Evolutionary conservation across 2,888 invertebrate genomes (phyloP), one percentile per base, ranked within the genome.

Genomic region (Brachyptera risi): DNA sequence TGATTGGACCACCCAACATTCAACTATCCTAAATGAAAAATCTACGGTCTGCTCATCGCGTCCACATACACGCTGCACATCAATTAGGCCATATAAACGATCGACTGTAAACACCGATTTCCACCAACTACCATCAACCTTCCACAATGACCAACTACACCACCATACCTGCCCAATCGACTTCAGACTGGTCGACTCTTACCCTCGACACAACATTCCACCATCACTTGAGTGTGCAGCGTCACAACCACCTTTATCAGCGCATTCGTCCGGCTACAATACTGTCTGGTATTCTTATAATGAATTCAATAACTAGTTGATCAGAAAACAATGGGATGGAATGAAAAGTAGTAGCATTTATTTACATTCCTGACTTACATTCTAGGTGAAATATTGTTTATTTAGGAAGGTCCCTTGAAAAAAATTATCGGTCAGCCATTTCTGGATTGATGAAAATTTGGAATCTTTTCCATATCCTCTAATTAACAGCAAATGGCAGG

Each of bases 11-110:
- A 64, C 62, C 63, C 37, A 61, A 57, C 65, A n/a, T n/a, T n/a
- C n/a, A 61, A 58, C 63, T 61, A 61, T 62, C 65, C 65, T 60
- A 63, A 59, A 63, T 59, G 63, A 63, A 63, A 63, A 65, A 47
- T 23, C 61, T 60, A 62, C 60, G 63, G 56, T 63, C 65, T 59
- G 58, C 65, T 65, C 64, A 47, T 60, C 62, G 63, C 65, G 51
- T 42, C 65, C 59, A 35, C 50, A 51, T 31, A 51, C n/a, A n/a
- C n/a, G 56, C 62, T 64, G 60, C 64, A 62, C 64, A 59, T 51
- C 62, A 38, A 49, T 65, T 63, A 62, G 63, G 63, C 61, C 59
- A 58, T 63, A 63, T 59, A 63, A 57, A 54, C 58, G 62, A 49
- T 50, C 61, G 35, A 40, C 59, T 51, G 38, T 51, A 56, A 49